Evolutionary conservation across 2,797 vertebrate genomes (phyloP).

Genomic region (Anas bahamensis): DNA sequence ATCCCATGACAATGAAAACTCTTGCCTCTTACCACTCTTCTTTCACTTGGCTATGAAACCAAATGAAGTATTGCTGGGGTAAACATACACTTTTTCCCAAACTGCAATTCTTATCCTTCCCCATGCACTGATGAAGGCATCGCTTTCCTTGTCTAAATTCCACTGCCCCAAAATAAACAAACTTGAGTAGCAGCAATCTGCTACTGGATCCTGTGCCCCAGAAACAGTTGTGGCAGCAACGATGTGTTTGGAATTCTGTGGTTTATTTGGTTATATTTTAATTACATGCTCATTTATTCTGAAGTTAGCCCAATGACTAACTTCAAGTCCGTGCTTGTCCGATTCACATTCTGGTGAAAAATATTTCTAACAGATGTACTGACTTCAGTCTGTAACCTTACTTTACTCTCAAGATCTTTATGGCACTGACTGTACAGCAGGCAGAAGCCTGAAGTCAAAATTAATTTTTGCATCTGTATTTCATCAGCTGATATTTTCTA

Average conservation of each 20-base stretch:
- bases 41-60: background rate
- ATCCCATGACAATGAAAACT: background rate
- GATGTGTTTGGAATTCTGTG: fast-evolving
- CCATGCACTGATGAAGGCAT: background rate
- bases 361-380: background rate
- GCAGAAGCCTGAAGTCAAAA: background rate
- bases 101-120: background rate
- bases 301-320: background rate
- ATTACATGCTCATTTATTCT: background rate
- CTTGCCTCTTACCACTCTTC: background rate
- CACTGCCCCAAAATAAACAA: background rate
- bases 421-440: background rate
- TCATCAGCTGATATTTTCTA: background rate
- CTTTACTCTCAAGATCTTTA: background rate
- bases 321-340: background rate
- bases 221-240: background rate
- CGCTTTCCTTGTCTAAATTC: background rate
- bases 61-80: background rate
- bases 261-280: background rate
- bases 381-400: background rate
- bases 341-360: background rate
- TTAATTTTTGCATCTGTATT: background rate
- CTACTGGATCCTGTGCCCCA: background rate
- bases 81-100: background rate
- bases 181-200: background rate